Percentiles rank a stretch among this genome's conserved stretches.
These are phyloP conservation scores for Rosalia funebris DNA, from an alignment of 2,888 invertebrate species.

Conservation along the genomic window DNA sequence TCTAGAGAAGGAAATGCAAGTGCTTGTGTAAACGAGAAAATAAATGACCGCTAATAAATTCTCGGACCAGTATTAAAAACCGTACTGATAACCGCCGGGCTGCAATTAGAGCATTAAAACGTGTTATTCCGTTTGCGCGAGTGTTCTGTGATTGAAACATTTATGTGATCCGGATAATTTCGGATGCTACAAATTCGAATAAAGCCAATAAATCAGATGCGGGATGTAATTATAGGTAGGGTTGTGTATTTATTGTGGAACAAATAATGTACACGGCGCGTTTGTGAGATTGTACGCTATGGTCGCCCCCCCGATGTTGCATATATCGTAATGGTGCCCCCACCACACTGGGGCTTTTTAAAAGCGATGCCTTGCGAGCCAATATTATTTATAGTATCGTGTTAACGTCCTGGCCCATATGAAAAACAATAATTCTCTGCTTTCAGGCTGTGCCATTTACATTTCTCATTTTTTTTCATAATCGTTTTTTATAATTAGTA, in stretches of 20 bases:
- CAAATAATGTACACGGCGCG: slow-evolving; percentile 52
- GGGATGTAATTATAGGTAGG: slow-evolving; percentile 49
- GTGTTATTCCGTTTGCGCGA: slow-evolving; percentile 6
- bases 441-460: slow-evolving; percentile 48
- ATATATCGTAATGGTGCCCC: slow-evolving; percentile 42
- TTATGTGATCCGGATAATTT: slow-evolving; percentile 42
- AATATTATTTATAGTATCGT: slow-evolving; percentile 55
- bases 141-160: slow-evolving; percentile 45
- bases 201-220: slow-evolving; percentile 51
- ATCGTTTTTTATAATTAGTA: slow-evolving; percentile 50
- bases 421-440: slow-evolving; percentile 55
- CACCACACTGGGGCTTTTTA: slow-evolving; percentile 40
- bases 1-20: no score
- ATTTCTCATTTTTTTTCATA: slow-evolving; percentile 47
- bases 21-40: neutral
- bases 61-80: neutral
- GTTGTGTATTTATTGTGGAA: slow-evolving; percentile 53
- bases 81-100: neutral
- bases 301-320: slow-evolving; percentile 40
- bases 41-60: neutral
- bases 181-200: slow-evolving; percentile 47
- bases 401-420: slow-evolving; percentile 54
- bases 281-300: slow-evolving; percentile 46
- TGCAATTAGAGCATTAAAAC: neutral
- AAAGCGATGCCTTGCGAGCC: slow-evolving; percentile 48